Evolutionary conservation across 2,888 invertebrate genomes (phyloP).

Genomic region (Ectemnius cavifrons): DNA sequence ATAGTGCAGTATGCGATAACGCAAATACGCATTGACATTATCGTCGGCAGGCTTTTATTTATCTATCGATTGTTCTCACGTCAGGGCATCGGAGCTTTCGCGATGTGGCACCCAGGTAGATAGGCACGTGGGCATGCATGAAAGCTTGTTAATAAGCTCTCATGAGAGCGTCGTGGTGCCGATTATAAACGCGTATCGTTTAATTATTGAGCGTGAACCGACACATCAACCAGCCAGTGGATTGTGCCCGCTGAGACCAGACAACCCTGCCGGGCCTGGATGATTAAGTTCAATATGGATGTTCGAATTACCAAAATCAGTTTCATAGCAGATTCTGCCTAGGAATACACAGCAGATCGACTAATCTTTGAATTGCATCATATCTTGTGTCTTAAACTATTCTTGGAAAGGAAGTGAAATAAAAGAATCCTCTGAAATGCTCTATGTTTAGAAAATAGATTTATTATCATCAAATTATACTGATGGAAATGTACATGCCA

Average conservation of each 20-base stretch:
- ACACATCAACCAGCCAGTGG: slow-evolving; percentile 5
- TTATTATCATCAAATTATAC: no score
- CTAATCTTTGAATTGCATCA: no score
- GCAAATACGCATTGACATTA: background rate
- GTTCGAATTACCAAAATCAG: no score
- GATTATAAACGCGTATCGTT: slow-evolving; percentile 17
- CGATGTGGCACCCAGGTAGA: background rate
- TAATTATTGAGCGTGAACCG: slow-evolving; percentile 9
- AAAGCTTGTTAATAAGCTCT: background rate
- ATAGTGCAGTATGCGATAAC: background rate
- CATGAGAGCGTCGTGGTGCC: background rate
- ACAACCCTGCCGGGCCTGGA: no score
- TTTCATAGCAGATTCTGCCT: no score
- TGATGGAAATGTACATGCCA: no score
- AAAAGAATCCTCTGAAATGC: no score
- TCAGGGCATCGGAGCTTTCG: background rate
- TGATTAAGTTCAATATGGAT: no score
- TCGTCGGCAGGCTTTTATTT: slow-evolving; percentile 9
- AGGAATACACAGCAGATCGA: no score
- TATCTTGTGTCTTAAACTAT: no score
- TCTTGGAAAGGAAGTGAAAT: no score
- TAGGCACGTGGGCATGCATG: slow-evolving; percentile 17
- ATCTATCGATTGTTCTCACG: slow-evolving; percentile 15
- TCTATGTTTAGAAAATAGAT: no score
- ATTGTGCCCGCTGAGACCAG: background rate